A percentile compares a stretch with the other conserved stretches of the same genome.
Evolutionary conservation across 2,797 vertebrate genomes (phyloP).

Genomic region (Tachyglossus aculeatus): DNA sequence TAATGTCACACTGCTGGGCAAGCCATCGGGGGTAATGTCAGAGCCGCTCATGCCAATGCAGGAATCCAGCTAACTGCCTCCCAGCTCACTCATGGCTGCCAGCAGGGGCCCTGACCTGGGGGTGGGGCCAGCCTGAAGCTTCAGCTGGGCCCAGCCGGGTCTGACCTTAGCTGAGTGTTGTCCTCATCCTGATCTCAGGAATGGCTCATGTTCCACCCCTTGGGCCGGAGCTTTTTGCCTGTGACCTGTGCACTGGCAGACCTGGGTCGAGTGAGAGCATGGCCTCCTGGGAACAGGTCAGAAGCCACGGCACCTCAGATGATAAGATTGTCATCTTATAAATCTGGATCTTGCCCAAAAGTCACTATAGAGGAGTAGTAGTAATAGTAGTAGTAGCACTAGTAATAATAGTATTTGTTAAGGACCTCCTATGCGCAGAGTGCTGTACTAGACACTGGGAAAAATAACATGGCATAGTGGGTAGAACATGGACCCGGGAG

Average conservation of each 20-base stretch:
- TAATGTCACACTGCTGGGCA: slow-evolving; percentile 48
- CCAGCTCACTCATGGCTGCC: slow-evolving; percentile 30
- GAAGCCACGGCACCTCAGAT: slow-evolving; percentile 19
- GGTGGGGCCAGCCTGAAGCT: slow-evolving; percentile 12
- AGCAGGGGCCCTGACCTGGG: slow-evolving; percentile 6
- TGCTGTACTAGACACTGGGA: background rate
- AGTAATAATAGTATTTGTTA: background rate
- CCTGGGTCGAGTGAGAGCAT: background rate
- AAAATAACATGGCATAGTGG: no score
- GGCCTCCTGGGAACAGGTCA: background rate
- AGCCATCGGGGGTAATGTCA: slow-evolving; percentile 6
- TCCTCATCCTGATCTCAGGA: slow-evolving; percentile 14
- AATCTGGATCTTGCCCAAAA: slow-evolving; percentile 26
- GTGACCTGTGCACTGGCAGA: background rate
- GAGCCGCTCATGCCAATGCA: slow-evolving; percentile 4
- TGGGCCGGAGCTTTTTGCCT: slow-evolving; percentile 18
- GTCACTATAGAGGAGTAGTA: no score
- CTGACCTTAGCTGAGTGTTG: background rate
- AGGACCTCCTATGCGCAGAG: slow-evolving; percentile 3
- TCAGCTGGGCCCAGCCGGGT: background rate
- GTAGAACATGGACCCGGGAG: no score
- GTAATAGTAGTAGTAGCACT: background rate
- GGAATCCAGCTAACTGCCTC: slow-evolving; percentile 46
- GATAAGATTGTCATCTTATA: background rate
- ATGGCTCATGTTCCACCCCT: slow-evolving; percentile 26